These are phyloP conservation scores for Tortricodes alternella DNA, from an alignment of 2,888 invertebrate species.

Conservation along the genomic window DNA sequence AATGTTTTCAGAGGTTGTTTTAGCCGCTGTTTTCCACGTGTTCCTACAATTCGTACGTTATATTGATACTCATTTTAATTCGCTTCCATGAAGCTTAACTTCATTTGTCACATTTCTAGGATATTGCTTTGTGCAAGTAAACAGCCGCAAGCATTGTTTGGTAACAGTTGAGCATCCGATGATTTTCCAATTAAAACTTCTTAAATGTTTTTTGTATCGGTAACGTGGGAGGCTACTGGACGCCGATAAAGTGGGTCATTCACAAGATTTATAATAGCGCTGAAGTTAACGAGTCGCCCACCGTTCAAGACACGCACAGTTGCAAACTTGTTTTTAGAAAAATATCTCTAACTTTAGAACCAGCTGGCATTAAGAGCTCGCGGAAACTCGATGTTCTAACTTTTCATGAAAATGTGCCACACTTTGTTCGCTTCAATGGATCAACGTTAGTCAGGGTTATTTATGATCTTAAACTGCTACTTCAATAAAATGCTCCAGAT, in stretches of 20 bases:
- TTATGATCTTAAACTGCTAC: slow-evolving; percentile 17
- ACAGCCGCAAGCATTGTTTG: neutral
- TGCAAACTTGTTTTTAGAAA: slow-evolving; percentile 67
- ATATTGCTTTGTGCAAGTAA: neutral
- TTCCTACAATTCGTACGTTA: slow-evolving; percentile 10
- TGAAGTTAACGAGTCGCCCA: slow-evolving; percentile 69
- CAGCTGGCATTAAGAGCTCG: slow-evolving; percentile 58
- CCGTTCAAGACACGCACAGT: slow-evolving; percentile 69
- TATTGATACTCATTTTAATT: slow-evolving; percentile 22
- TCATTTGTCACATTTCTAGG: neutral
- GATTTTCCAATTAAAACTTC: slow-evolving; percentile 65
- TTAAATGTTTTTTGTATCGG: slow-evolving; percentile 65
- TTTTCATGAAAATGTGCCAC: slow-evolving; percentile 41
- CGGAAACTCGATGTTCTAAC: slow-evolving; percentile 48
- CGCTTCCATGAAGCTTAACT: neutral
- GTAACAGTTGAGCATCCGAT: slow-evolving; percentile 47
- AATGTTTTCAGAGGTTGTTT: slow-evolving; percentile 71
- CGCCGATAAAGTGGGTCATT: slow-evolving; percentile 66
- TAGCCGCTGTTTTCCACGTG: slow-evolving; percentile 35
- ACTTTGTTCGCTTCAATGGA: slow-evolving; percentile 23
- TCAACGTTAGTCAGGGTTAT: slow-evolving; percentile 13
- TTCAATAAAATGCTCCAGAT: neutral
- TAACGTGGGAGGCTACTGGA: slow-evolving; percentile 57
- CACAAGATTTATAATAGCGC: slow-evolving; percentile 71
- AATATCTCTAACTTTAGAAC: slow-evolving; percentile 61